phyloP scores from a whole-genome alignment of 2,797 vertebrate species.

The Pogonophryne albipinna region DNA sequence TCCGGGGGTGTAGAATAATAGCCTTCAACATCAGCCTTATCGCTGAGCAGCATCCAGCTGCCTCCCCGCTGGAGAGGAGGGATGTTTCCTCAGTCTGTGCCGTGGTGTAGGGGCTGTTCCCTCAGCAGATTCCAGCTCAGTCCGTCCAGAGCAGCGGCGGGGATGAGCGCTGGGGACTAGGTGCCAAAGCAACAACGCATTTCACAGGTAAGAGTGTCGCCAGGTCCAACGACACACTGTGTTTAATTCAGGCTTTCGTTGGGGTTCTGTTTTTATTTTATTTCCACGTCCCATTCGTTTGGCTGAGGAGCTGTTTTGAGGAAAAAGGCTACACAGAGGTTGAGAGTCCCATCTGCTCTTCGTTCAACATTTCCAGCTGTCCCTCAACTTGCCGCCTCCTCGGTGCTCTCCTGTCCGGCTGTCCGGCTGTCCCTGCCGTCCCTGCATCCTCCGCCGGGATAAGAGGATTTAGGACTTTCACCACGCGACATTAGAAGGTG shows the following conservation, averaged over 20 bases:
- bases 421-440: constrained; percentile 44
- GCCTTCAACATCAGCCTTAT: constrained; percentile 23
- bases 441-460: constrained; percentile 22
- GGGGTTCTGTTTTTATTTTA: not conserved
- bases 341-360: constrained; percentile 61
- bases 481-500: constrained; percentile 46
- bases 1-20: too few relatives aligned
- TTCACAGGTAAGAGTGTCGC: constrained; percentile 74
- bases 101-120: constrained; percentile 67
- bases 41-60: constrained; percentile 64
- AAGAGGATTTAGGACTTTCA: constrained; percentile 31
- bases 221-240: not conserved
- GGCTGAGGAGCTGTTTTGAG: constrained; percentile 15
- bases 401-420: constrained; percentile 35
- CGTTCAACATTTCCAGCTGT: constrained; percentile 62
- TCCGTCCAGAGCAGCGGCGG: constrained; percentile 71
- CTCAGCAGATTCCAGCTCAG: constrained; percentile 68
- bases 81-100: constrained; percentile 52
- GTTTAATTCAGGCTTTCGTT: not conserved
- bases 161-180: constrained; percentile 68
- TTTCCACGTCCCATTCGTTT: constrained; percentile 27
- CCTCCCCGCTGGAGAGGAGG: constrained; percentile 62
- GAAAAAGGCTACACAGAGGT: constrained; percentile 42
- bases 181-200: constrained; percentile 58
- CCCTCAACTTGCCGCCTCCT: constrained; percentile 61